Conservation (phyloP, 2,113 vertebrate species). For the Apistogramma diplotaenia region DNA sequence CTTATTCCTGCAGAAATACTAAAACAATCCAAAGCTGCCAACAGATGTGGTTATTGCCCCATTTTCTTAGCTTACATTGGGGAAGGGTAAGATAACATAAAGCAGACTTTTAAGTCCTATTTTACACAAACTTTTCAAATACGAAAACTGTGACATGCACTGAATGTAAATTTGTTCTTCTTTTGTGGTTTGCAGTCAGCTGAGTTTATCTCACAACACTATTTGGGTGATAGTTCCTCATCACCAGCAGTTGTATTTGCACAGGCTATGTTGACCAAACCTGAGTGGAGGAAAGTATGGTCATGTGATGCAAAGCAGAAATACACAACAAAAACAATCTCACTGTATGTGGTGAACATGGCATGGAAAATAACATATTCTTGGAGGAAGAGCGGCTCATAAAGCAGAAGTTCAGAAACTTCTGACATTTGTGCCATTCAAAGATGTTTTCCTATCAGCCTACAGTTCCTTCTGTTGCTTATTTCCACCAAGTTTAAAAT, state of each 20-base stretch:
- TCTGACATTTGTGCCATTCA: constrained; percentile 21
- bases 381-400: background rate
- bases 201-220: background rate
- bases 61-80: background rate
- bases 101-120: background rate
- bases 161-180: background rate
- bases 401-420: constrained; percentile 40
- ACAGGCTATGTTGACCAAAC: background rate
- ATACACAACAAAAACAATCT: constrained; percentile 19
- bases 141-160: background rate
- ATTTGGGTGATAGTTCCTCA: background rate
- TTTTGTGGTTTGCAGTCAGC: background rate
- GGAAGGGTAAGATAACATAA: background rate
- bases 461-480: background rate
- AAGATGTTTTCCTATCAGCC: constrained; percentile 2
- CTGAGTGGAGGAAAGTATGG: background rate
- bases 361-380: constrained; percentile 1
- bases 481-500: background rate
- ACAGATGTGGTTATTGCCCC: background rate
- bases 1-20: background rate
- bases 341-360: background rate
- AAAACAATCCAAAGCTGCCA: background rate
- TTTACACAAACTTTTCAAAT: background rate
- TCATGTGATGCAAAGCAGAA: constrained; percentile 25
- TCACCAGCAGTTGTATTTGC: background rate